Base-by-base conservation (phyloP, 2,888 invertebrate species). In the Sinotaia quadrata region DNA sequence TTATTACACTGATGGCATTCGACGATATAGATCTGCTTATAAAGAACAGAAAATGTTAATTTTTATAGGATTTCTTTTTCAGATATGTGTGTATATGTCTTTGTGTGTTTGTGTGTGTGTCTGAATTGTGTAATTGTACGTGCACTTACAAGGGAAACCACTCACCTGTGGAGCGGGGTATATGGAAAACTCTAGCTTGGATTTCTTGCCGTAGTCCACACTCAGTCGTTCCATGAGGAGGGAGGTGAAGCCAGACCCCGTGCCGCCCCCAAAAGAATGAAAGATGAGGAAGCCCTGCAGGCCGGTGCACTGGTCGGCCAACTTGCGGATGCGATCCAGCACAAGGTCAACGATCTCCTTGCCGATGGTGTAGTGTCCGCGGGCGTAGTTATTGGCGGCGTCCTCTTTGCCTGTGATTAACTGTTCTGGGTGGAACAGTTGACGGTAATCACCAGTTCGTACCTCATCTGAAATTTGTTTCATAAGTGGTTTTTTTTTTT, bases 181-280 rank as follows among this genome's bases (percentile, higher is more conserved):
- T 67, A 96, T 93, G n/a, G 94, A 93, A 87, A 95, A 95, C 68
- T 82, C 72, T 94, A 95, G 36, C 95, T 96, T 29, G 95, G 96
- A 61, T 67, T 77, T 80, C 70, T 81, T 81, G 62, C 93, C 93
- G 81, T 93, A 96, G 83, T 95, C 95, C 27, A 93, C 93, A 0
- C 93, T 92, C 4, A 96, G 90, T 66, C 93, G 91, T 88, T 71
- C 71, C 71, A 71, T 67, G 10, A 71, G 37, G 62, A 71, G 33
- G 12, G 71, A 71, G 2, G 71, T 71, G 51, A 71, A 71, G 8
- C 71, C 71, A 2, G 71, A 70, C 18, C 70, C 70, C 1, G 70
- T 70, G 4, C 70, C 70, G 21, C 70, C 67, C 2, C 70, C 70
- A 36, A 70, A 70, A 56, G 66, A 66, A 24, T 70, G 70, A 47